These are phyloP conservation scores for Auanema sp. DNA, from an alignment of 2,888 invertebrate genomes.

Conservation along the genomic window DNA sequence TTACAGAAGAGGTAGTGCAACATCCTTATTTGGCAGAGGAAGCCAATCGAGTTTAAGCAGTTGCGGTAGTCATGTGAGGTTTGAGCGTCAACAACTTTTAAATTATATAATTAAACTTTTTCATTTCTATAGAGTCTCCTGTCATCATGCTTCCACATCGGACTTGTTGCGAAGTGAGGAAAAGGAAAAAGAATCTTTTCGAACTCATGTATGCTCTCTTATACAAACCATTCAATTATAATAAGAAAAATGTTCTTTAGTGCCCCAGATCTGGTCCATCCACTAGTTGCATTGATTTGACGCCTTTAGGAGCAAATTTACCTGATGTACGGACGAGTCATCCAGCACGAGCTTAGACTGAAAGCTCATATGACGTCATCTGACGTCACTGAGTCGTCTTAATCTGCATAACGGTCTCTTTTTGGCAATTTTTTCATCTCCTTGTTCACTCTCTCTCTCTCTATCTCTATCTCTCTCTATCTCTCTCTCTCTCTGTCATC, in stretches of 20 bases:
- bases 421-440: too few relatives aligned
- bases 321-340: background rate
- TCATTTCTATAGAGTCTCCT: constrained; percentile 2
- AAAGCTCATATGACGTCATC: too few relatives aligned
- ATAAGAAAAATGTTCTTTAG: background rate
- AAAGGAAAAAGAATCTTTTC: background rate
- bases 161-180: background rate
- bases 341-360: too few relatives aligned
- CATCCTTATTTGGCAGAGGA: background rate
- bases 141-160: constrained; percentile 10
- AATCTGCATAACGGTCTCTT: too few relatives aligned
- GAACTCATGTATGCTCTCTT: too few relatives aligned
- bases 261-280: background rate
- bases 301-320: constrained; percentile 1
- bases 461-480: too few relatives aligned
- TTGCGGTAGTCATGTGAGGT: background rate
- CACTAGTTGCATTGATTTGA: constrained; percentile 7
- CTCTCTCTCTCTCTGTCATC: too few relatives aligned
- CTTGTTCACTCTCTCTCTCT: too few relatives aligned
- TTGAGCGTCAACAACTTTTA: too few relatives aligned
- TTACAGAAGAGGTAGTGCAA: constrained; percentile 3
- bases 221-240: too few relatives aligned
- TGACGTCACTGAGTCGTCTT: too few relatives aligned
- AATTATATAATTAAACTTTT: too few relatives aligned
- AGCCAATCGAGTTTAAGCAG: constrained; percentile 2